A percentile compares a stretch with the other conserved stretches of the same genome.
Evolutionary conservation across 2,888 invertebrate genomes (phyloP).

Genomic region (Galeruca laticollis): DNA sequence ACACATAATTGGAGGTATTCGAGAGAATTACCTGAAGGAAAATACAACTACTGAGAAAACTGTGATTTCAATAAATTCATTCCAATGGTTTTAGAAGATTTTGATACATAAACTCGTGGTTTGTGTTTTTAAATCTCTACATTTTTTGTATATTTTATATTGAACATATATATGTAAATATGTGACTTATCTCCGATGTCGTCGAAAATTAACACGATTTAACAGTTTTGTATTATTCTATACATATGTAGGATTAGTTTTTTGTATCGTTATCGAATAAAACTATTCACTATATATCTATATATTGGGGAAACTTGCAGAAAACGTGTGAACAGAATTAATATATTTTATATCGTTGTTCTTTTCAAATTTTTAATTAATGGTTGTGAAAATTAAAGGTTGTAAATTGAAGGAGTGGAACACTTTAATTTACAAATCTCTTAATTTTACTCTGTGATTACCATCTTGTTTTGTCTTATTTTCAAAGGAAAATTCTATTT

Average conservation of each 20-base stretch:
- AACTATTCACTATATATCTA: conserved; percentile 57
- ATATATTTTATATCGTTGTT: conserved; percentile 63
- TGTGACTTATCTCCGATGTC: conserved; percentile 47
- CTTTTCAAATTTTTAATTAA: conserved; percentile 59
- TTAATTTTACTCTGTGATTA: conserved; percentile 58
- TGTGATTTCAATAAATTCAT: conserved; percentile 38
- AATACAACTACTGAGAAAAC: conserved; percentile 11
- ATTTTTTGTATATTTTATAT: conserved; percentile 37
- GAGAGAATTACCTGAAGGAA: background rate
- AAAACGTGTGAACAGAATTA: conserved; percentile 49
- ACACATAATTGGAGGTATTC: background rate
- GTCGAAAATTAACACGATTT: conserved; percentile 29
- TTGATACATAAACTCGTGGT: conserved; percentile 34
- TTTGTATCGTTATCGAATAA: conserved; percentile 44
- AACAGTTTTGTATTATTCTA: conserved; percentile 32
- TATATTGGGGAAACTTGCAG: conserved; percentile 65
- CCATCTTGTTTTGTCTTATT: conserved; percentile 41
- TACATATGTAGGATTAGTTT: conserved; percentile 35
- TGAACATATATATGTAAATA: conserved; percentile 47
- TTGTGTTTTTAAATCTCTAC: conserved; percentile 46
- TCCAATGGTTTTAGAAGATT: conserved; percentile 46
- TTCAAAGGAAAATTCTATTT: conserved; percentile 36
- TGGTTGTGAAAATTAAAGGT: conserved; percentile 59
- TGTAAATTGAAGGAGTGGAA: conserved; percentile 58
- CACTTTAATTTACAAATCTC: conserved; percentile 54